Evolutionary conservation across 2,888 invertebrate genomes (phyloP), one percentile per base, ranked within the genome.

Genomic region (Heliconius hortense): DNA sequence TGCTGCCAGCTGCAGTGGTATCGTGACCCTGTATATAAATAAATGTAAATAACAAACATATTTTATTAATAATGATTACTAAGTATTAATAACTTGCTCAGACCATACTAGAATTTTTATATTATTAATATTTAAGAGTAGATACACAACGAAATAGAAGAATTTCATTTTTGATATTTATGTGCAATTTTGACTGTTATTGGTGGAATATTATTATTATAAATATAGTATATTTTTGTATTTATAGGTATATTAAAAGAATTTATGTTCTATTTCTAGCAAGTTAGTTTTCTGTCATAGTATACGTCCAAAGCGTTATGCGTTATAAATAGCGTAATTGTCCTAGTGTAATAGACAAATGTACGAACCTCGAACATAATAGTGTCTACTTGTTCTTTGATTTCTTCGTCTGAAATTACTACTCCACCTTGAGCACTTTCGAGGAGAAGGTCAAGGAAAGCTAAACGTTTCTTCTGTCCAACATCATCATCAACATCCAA

Each of bases 401-500:
- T 96, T 90, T 97, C 97, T 79, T 96, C 95, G 78, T 97, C 97
- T 39, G 96, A 95, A 74, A 97, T 95, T 63, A 95, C 95, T 74
- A 95, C 96, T 13, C 96, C 96, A 77, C 96, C 96, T 79, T 96
- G 96, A 76, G 97, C 95, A 82, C 97, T 96, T 87, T 97, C 97
- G 72, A 98, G 94, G 82, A 98, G 94, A 80, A 98, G 94, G 90
- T 98, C 98, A 81, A 98, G 95, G 91, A 98, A 98, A 70, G 98
- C 98, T 72, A 97, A 93, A 82, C 97, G 95, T 84, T 96, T 96
- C 91, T 97, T 97, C 85, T 97, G 96, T 21, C 97, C 97, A 76
- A 97, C 95, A 84, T 97, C 97, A 73, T 96, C 96, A 75, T 97
- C 97, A 66, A 96, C 97, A 85, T 97, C 97, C 82, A 97, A 93